Evolutionary conservation across 2,113 vertebrate species (phyloP), one percentile per base, ranked within the genome.

Genomic region (Percopsis transmontana): DNA sequence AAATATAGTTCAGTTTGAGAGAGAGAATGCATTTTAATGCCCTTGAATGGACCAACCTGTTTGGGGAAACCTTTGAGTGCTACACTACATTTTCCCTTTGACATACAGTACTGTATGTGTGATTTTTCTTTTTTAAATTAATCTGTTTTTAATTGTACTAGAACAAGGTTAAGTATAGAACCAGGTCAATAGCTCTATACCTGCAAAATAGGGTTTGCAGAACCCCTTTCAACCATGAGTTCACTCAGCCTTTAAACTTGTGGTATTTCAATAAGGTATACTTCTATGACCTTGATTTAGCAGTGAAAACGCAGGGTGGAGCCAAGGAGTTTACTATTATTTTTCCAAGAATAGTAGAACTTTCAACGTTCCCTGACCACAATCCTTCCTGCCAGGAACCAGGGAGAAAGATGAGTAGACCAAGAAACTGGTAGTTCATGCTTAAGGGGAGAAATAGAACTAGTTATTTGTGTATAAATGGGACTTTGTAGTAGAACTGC

Each of bases 391-490:
- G 58, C 48, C 68, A 56, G 41, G 53, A 72, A 45, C 2, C 62
- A 21, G 47, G 24, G 38, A 76, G 39, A 0, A 1, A 62, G 60
- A 73, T 77, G 66, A 67, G 71, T 21, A 58, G 78, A 60, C 62
- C 18, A 66, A 47, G 52, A 33, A 5, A 33, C 5, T 33, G 0
- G 27, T 33, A 33, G 5, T 33, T 33, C 27, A 33, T 40, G 66
- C 47, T 58, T 63, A 77, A 69, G 53, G 67, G 75, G 69, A n/a
- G 63, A 67, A 62, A 53, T 58, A 2, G 76, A 77, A 70, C 42
- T 57, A 5, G 13, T 56, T 76, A 47, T 58, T 38, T 71, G 60
- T 62, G 38, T 48, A 21, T 81, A 70, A 80, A 77, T 62, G 59
- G 41, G 24, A 23, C 60, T 74, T 42, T 16, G 7, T 53, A 21